Conservation (phyloP, 1,140 invertebrate genomes). For the Cotesia typhae region DNA sequence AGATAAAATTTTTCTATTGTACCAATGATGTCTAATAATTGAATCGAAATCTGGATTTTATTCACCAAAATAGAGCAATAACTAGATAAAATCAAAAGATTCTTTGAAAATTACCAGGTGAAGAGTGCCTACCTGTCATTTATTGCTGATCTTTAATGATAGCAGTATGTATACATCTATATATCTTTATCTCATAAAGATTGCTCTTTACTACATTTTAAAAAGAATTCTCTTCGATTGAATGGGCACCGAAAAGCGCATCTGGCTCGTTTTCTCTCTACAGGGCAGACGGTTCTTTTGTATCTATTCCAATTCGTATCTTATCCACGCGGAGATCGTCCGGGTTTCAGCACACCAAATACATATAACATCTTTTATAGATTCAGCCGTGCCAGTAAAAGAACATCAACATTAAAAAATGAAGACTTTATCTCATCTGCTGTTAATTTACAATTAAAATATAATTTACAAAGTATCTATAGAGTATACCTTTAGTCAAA, state of each 20-base stretch:
- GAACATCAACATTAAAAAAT: no score
- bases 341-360: conserved; percentile 24
- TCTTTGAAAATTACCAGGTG: conserved; percentile 9
- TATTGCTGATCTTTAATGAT: conserved; percentile 41
- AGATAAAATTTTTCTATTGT: no score
- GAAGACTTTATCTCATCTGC: no score
- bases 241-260: conserved; percentile 51
- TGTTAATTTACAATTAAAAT: no score
- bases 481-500: no score
- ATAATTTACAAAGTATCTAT: no score
- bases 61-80: conserved; percentile 5
- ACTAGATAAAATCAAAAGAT: no score
- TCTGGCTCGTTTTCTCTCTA: conserved; percentile 52
- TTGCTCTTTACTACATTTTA: conserved; percentile 49
- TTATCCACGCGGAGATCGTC: conserved; percentile 40
- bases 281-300: conserved; percentile 50
- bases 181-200: conserved; percentile 42
- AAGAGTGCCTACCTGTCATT: conserved; percentile 40
- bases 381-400: neutral
- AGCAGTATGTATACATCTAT: conserved; percentile 8
- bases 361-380: conserved; percentile 19
- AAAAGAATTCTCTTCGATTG: conserved; percentile 42
- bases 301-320: conserved; percentile 49
- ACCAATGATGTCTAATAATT: no score
- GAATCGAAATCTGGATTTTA: neutral